phyloP scores from a whole-genome alignment of 2,797 vertebrate genomes.

The Oryzias dopingdopingensis region DNA sequence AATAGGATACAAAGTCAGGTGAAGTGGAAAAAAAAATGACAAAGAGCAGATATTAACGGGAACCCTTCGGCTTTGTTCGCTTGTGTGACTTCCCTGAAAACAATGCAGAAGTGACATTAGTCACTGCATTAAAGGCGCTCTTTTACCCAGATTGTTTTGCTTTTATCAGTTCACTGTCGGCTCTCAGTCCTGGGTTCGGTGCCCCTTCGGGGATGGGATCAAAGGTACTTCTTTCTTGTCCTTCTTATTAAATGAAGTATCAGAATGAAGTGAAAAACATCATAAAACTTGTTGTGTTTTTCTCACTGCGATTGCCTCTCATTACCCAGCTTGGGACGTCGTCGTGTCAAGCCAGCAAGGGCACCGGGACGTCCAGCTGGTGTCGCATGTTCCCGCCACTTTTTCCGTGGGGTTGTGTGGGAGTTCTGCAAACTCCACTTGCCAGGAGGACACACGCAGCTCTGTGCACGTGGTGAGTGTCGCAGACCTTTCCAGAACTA shows the following conservation, averaged over 20 bases:
- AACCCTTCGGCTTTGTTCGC: too few relatives aligned
- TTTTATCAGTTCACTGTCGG: constrained; percentile 62
- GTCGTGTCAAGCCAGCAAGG: constrained; percentile 9
- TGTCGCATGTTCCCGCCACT: constrained; percentile 42
- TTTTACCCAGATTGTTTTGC: not conserved
- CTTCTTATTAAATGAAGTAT: not conserved
- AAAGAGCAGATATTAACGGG: too few relatives aligned
- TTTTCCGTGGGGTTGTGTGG: constrained; percentile 63
- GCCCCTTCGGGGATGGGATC: constrained; percentile 68
- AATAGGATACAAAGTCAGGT: too few relatives aligned
- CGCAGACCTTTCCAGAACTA: too few relatives aligned
- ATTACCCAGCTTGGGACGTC: constrained; percentile 62
- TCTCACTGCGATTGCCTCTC: not conserved
- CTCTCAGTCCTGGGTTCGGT: constrained; percentile 67
- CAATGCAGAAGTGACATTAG: too few relatives aligned
- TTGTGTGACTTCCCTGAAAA: too few relatives aligned
- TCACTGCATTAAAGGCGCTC: too few relatives aligned
- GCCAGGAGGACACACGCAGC: constrained; percentile 23
- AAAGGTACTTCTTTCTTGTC: constrained; percentile 50
- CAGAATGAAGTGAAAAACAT: too few relatives aligned
- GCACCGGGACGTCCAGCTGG: constrained; percentile 36
- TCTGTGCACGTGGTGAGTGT: constrained; percentile 61
- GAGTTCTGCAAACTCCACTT: constrained; percentile 14
- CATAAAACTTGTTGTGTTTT: not conserved
- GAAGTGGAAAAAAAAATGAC: too few relatives aligned